phyloP scores from a whole-genome alignment of 2,797 vertebrate genomes.

The Melanotaenia trifasciata region DNA sequence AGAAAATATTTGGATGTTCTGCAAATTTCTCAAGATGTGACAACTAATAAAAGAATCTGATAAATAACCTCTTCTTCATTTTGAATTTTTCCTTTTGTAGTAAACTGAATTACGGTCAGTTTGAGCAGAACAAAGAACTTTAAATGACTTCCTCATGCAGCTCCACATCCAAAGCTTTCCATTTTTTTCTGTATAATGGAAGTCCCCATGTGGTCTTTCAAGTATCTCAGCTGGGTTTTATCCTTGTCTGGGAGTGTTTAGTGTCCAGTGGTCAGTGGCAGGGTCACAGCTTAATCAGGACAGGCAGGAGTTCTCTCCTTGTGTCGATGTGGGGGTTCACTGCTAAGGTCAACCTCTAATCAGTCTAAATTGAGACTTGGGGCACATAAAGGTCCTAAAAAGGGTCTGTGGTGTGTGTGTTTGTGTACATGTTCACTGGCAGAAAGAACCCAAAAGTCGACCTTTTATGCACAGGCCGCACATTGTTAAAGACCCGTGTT shows the following conservation, averaged over 20 bases:
- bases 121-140: slow-evolving; percentile 46
- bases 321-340: slow-evolving; percentile 51
- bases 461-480: slow-evolving; percentile 29
- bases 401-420: slow-evolving; percentile 26
- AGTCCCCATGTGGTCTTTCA: slow-evolving; percentile 58
- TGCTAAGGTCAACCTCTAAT: slow-evolving; percentile 73
- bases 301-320: slow-evolving; percentile 48
- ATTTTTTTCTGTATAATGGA: slow-evolving; percentile 35
- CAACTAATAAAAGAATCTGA: background rate
- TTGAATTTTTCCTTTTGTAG: background rate
- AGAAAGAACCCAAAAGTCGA: slow-evolving; percentile 7
- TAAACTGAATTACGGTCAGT: slow-evolving; percentile 18
- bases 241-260: slow-evolving; percentile 76
- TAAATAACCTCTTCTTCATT: background rate
- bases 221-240: slow-evolving; percentile 56
- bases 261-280: slow-evolving; percentile 73
- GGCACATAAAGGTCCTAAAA: slow-evolving; percentile 40
- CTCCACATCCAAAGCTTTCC: slow-evolving; percentile 20
- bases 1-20: background rate
- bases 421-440: slow-evolving; percentile 11
- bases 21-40: slow-evolving; percentile 2
- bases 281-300: slow-evolving; percentile 75
- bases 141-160: slow-evolving; percentile 72
- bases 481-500: slow-evolving; percentile 20
- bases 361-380: slow-evolving; percentile 63